phyloP scores from a whole-genome alignment of 2,113 vertebrate genomes.

The Synchiropus splendidus region DNA sequence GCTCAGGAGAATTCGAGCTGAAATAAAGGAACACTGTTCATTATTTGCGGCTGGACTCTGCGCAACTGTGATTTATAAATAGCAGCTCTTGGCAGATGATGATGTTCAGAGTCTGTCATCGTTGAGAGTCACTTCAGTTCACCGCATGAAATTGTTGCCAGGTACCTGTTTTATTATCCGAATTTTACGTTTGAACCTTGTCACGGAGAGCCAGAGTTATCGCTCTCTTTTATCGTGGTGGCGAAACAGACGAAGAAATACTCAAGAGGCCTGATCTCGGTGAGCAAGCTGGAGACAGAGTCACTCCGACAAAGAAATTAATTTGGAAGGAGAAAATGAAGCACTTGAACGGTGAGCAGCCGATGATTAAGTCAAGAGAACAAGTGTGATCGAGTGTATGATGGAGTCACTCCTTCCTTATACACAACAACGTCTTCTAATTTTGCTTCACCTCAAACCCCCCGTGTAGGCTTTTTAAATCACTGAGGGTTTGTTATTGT shows the following conservation, averaged over 20 bases:
- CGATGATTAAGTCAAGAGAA: conserved; percentile 41
- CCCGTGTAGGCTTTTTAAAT: conserved; percentile 7
- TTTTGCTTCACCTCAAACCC: conserved; percentile 23
- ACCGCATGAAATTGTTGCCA: conserved; percentile 19
- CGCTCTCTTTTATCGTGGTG: too few species aligned
- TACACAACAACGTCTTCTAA: conserved; percentile 12
- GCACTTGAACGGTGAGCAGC: conserved; percentile 28
- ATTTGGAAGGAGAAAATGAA: conserved; percentile 23
- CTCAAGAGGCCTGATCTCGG: conserved; percentile 13
- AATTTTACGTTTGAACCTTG: conserved; percentile 22
- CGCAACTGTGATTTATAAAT: conserved; percentile 51
- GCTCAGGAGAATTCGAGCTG: too few species aligned
- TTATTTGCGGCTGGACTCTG: conserved; percentile 37
- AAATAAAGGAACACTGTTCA: conserved; percentile 9
- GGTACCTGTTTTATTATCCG: conserved; percentile 21
- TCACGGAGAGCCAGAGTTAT: conserved; percentile 4
- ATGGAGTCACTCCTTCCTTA: conserved; percentile 22
- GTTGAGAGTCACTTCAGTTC: conserved; percentile 8
- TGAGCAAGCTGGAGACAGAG: conserved; percentile 13
- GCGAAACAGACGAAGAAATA: too few species aligned
- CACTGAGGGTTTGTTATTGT: conserved; percentile 18
- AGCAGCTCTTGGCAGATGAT: conserved; percentile 29
- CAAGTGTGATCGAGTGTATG: conserved; percentile 40
- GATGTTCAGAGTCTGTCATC: conserved; percentile 20
- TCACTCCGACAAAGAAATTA: conserved; percentile 29